Conservation (phyloP, 2,797 vertebrate species). For the Ataeniobius toweri region DNA sequence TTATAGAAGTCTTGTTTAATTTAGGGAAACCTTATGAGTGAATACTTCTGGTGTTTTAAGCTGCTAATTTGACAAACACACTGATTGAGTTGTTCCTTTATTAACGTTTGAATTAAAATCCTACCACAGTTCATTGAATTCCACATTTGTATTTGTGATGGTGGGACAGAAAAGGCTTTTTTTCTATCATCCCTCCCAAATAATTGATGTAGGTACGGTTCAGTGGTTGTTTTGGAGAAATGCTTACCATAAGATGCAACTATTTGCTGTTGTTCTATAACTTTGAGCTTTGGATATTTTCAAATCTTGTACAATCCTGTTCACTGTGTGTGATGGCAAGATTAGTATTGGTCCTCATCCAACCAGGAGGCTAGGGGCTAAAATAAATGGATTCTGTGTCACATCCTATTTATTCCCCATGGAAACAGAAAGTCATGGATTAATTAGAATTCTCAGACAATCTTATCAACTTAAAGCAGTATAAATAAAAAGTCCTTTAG, state of each 20-base stretch:
- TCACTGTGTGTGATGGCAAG: not conserved
- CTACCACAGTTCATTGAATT: not conserved
- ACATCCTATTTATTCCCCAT: not conserved
- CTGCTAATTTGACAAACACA: no score
- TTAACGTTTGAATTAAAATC: not conserved
- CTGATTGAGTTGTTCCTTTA: no score
- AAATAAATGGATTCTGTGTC: not conserved
- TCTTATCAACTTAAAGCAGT: not conserved
- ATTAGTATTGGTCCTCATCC: no score
- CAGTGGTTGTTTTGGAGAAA: not conserved
- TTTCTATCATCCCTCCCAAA: not conserved
- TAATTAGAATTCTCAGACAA: not conserved
- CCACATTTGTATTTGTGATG: not conserved
- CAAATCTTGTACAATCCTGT: not conserved
- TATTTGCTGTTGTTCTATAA: not conserved
- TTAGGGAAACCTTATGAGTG: no score
- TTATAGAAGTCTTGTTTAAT: no score
- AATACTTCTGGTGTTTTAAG: no score
- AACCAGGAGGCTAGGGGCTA: not conserved
- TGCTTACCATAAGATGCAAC: not conserved
- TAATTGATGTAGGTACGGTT: not conserved
- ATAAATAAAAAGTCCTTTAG: not conserved
- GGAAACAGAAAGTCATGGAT: not conserved
- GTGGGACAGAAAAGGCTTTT: no score
- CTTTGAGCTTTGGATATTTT: not conserved